phyloP scores from a whole-genome alignment of 2,888 invertebrate genomes.

The Ecliptopera silaceata region DNA sequence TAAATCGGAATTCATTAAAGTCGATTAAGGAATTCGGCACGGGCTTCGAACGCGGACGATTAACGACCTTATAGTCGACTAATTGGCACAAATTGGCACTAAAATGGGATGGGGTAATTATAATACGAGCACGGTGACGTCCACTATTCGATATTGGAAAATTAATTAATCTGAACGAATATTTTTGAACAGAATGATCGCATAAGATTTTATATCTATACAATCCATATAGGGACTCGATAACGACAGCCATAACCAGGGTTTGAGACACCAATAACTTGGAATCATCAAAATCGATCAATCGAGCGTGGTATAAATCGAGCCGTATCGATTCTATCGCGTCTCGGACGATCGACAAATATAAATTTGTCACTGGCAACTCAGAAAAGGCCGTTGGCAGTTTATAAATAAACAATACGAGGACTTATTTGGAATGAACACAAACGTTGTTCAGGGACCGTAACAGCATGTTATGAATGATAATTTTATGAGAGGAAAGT shows the following conservation, averaged over 20 bases:
- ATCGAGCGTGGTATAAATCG: conserved; percentile 74
- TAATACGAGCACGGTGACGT: conserved; percentile 45
- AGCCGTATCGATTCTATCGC: conserved; percentile 76
- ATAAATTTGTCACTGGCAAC: conserved; percentile 79
- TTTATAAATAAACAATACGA: conserved; percentile 82
- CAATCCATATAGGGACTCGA: conserved; percentile 28
- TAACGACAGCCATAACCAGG: conserved; percentile 36
- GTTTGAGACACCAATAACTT: conserved; percentile 60
- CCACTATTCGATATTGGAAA: conserved; percentile 36
- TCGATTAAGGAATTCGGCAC: conserved; percentile 67
- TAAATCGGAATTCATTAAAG: conserved; percentile 71
- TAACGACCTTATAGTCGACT: conserved; percentile 56
- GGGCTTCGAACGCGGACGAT: conserved; percentile 49
- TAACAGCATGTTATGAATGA: conserved; percentile 61
- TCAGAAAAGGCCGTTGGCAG: conserved; percentile 65
- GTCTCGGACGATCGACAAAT: conserved; percentile 74
- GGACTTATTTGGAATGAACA: conserved; percentile 64
- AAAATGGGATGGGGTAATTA: conserved; percentile 57
- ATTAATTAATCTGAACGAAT: conserved; percentile 35
- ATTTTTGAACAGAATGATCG: conserved; percentile 30
- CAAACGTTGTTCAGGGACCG: conserved; percentile 67
- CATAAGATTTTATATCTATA: conserved; percentile 33
- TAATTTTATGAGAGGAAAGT: conserved; percentile 36
- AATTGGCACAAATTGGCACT: conserved; percentile 65
- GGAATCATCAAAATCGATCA: conserved; percentile 76